These are phyloP conservation scores for Lordiphosa stackelbergi DNA, from an alignment of 1,140 invertebrate species.

Conservation along the genomic window DNA sequence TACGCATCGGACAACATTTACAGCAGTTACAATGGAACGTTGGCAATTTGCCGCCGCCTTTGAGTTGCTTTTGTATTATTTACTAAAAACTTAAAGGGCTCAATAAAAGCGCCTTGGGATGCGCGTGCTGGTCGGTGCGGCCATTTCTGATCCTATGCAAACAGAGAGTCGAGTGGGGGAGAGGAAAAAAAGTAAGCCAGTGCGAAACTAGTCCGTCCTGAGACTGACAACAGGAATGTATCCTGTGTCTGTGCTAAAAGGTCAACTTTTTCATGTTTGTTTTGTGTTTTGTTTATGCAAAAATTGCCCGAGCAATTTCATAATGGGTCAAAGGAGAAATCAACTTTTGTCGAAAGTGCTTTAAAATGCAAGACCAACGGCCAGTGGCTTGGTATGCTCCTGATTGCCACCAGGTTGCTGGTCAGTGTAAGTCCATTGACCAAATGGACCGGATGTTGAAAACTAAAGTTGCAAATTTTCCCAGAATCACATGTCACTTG, in stretches of 20 bases:
- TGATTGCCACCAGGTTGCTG: conserved; percentile 71
- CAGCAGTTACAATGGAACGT: conserved; percentile 31
- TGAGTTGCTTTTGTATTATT: conserved; percentile 61
- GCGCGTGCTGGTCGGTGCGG: conserved; percentile 27
- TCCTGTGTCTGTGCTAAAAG: conserved; percentile 38
- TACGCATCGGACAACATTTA: conserved; percentile 50
- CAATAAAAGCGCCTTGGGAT: conserved; percentile 69
- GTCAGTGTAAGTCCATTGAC: conserved; percentile 46
- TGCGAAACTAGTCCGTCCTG: conserved; percentile 26
- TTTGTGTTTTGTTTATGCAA: conserved; percentile 75
- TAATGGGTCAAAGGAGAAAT: conserved; percentile 75
- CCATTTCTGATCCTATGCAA: conserved; percentile 65
- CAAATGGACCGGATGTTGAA: conserved; percentile 74
- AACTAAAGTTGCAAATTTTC: conserved; percentile 64
- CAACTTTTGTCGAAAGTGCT: conserved; percentile 74
- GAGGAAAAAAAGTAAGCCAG: conserved; percentile 21
- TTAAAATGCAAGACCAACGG: conserved; percentile 68
- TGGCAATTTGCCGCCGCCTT: conserved; percentile 61
- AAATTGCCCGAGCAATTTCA: conserved; percentile 75
- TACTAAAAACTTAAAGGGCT: conserved; percentile 74
- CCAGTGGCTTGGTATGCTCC: conserved; percentile 50
- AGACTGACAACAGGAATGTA: conserved; percentile 31
- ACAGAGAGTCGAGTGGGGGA: conserved; percentile 32
- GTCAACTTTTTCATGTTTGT: conserved; percentile 66
- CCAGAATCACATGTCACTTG: too few relatives aligned